Evolutionary conservation across 1,140 invertebrate genomes (phyloP), one percentile per base, ranked within the genome.

Genomic region (Drosophila lini): DNA sequence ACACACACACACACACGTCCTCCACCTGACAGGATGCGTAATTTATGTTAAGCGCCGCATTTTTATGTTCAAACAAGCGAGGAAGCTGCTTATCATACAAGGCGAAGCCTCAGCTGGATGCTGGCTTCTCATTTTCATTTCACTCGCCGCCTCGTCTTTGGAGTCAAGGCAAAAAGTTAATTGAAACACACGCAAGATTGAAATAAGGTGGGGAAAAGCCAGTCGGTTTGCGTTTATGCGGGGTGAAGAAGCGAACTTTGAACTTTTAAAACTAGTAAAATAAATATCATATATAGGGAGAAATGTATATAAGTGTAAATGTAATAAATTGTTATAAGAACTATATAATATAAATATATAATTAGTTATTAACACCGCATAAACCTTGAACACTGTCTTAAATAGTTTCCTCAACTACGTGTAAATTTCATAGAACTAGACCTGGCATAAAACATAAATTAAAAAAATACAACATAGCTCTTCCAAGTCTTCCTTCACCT

Each of bases 51-150:
- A 88, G 83, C 83, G 80, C 59, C 47, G 84, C 80, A 88, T 88
- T 88, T 88, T 88, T 88, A 88, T 88, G 84, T 89, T 83, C 80
- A 88, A 88, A 83, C 83, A 88, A 80, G 83, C 84, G 74, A 83
- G 79, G 84, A 88, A 88, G 84, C 83, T 89, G 80, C 83, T 88
- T 88, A 88, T 80, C 70, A 70, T 88, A 80, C 80, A 57, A 63
- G 48, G 58, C 53, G 64, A 57, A 58, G 63, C 56, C 69, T 47
- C 78, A 64, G 64, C 69, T 59, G 58, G 63, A 53, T 74, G 63
- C 64, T 62, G 52, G 63, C 42, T 47, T 69, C 78, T 61, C 80
- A 82, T 73, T 61, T 53, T 73, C 73, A 61, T 74, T 76, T 74
- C 42, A 62, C 52, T 58, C 68, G 63, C 68, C 68, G 63, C 68